Conservation (phyloP, 2,888 invertebrate genomes). For the Alsophila aescularia region DNA sequence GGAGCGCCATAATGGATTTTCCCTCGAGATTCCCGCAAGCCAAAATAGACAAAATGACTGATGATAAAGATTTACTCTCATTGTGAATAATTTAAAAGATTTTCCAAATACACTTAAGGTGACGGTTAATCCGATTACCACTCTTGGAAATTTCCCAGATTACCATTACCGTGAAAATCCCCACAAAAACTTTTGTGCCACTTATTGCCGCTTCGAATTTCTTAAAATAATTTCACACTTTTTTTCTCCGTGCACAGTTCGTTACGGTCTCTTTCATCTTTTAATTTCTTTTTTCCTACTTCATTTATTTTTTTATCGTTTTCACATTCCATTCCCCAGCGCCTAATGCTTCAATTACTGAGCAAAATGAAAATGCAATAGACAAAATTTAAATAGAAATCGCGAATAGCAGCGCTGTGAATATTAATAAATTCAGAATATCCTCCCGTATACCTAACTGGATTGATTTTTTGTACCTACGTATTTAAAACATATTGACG, state of each 20-base stretch:
- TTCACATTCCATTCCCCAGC: slow-evolving; percentile 50
- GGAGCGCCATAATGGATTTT: slow-evolving; percentile 32
- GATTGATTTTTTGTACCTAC: slow-evolving; percentile 35
- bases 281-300: slow-evolving; percentile 65
- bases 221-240: slow-evolving; percentile 71
- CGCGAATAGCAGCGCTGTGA: slow-evolving; percentile 41
- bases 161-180: slow-evolving; percentile 69
- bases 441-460: slow-evolving; percentile 34
- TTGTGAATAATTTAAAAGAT: slow-evolving; percentile 56
- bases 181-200: slow-evolving; percentile 63
- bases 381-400: slow-evolving; percentile 49
- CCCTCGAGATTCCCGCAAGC: slow-evolving; percentile 38
- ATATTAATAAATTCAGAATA: slow-evolving; percentile 39
- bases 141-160: slow-evolving; percentile 64
- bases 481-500: slow-evolving; percentile 4
- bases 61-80: slow-evolving; percentile 54
- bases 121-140: slow-evolving; percentile 65
- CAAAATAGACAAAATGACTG: slow-evolving; percentile 51
- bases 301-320: slow-evolving; percentile 55
- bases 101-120: slow-evolving; percentile 59
- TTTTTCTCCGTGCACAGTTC: slow-evolving; percentile 62
- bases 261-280: slow-evolving; percentile 69
- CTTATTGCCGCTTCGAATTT: slow-evolving; percentile 69
- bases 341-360: slow-evolving; percentile 59
- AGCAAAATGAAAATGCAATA: slow-evolving; percentile 50